Evolutionary conservation across 1,140 invertebrate species (phyloP), one percentile per base, ranked within the genome.

Genomic region (Drosophila elegans): DNA sequence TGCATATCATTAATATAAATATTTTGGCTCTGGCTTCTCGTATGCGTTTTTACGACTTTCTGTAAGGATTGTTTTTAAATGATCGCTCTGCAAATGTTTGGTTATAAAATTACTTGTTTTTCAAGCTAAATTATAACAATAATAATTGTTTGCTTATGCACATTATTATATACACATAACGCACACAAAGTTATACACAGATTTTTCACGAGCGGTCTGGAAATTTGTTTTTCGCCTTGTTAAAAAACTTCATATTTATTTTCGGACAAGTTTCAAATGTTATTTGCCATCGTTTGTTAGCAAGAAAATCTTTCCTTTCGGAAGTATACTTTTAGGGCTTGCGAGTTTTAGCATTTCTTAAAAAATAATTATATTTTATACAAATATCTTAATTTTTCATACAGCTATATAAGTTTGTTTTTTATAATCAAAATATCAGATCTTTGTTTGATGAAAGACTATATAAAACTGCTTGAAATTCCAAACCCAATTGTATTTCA

Each of bases 1-100:
- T 82, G 80, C 74, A 86, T 75, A 66, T 81, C 74, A 85, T 78
- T 86, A 85, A 78, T 85, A 81, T 85, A 85, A 86, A 81, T 85
- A 85, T 81, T 78, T 75, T 73, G 49, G 64, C 54, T 77, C 74
- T 86, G 82, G 74, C 51, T 68, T 86, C 77, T 78, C 60, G 78
- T 72, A 78, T 74, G 54, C 49, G 54, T 74, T 78, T 85, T 86
- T 78, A 86, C 86, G 68, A 74, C 82, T 56, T 78, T 86, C 36
- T 78, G 68, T 81, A 78, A 85, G 74, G 41, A 73, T 72, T 68
- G 49, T 63, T 79, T 73, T 62, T 16, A 16, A 41, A 34, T 51
- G n/a, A 44, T 52, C 10, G 9, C 25, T 21, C 41, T 44, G 46
- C 46, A 38, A 53, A 52, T 66, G 80, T 83, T 79, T 66, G 55